Conservation (phyloP, 2,797 vertebrate genomes). For the Pelochelys cantorii region DNA sequence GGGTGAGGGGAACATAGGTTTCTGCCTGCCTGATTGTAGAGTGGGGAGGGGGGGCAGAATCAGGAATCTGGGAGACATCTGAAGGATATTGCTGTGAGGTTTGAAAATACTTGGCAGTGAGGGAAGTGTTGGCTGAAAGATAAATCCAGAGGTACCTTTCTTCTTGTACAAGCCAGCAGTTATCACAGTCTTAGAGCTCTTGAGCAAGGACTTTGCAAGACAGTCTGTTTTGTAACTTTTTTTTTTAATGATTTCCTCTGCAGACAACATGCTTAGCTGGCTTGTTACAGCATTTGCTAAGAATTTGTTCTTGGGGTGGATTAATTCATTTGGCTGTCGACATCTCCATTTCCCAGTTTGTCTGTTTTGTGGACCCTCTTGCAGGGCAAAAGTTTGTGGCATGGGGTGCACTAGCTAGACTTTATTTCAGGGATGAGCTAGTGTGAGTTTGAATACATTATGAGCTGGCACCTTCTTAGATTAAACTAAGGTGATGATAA, state of each 20-base stretch:
- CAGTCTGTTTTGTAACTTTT: slow-evolving; percentile 34
- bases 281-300: slow-evolving; percentile 50
- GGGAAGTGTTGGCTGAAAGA: slow-evolving; percentile 11
- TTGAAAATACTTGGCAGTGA: not conserved
- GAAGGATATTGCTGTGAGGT: not conserved
- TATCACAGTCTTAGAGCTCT: slow-evolving; percentile 28
- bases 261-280: slow-evolving; percentile 35
- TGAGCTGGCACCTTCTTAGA: not conserved
- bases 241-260: slow-evolving; percentile 27
- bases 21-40: not conserved
- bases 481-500: not conserved
- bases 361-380: not conserved
- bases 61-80: not conserved
- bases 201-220: slow-evolving; percentile 27
- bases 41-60: no score
- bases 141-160: slow-evolving; percentile 24
- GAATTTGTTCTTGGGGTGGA: slow-evolving; percentile 53
- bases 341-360: not conserved
- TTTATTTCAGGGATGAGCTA: not conserved
- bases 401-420: not conserved
- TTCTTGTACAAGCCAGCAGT: not conserved
- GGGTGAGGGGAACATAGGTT: not conserved
- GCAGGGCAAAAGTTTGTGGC: not conserved
- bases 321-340: slow-evolving; percentile 34
- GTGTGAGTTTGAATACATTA: not conserved